Percentiles rank a stretch among this genome's conserved stretches.
Evolutionary conservation across 2,113 vertebrate species (phyloP).

Genomic region (Pongo abelii): DNA sequence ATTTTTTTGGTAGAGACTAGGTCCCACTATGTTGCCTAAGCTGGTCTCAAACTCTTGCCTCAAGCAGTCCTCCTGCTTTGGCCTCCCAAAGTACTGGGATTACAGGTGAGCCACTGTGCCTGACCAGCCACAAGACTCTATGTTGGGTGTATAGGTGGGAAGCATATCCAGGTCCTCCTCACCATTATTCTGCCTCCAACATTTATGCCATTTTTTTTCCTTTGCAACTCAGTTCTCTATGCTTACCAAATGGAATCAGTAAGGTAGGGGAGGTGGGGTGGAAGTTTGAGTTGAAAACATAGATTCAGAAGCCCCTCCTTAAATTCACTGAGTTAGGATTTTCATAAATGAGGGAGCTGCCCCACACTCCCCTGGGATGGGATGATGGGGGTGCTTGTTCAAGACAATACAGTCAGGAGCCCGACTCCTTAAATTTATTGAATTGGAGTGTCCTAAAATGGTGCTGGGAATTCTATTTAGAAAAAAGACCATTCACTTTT

Average conservation of each 20-base stretch:
- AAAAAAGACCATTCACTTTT: not conserved
- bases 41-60: too few relatives aligned
- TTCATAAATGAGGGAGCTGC: not conserved
- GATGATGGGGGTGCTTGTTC: not conserved
- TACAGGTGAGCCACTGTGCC: too few relatives aligned
- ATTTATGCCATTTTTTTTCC: not conserved
- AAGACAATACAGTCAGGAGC: not conserved
- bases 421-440: not conserved
- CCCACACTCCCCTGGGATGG: not conserved
- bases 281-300: not conserved
- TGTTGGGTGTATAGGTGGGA: too few relatives aligned
- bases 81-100: too few relatives aligned
- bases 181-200: not conserved
- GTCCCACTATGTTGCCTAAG: too few relatives aligned
- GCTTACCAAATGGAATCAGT: not conserved
- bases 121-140: too few relatives aligned
- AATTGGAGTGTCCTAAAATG: not conserved
- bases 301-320: not conserved
- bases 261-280: rapidly evolving
- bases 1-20: too few relatives aligned
- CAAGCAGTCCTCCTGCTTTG: too few relatives aligned
- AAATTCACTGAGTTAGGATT: not conserved
- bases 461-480: not conserved
- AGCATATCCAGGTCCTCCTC: too few relatives aligned
- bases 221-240: not conserved